These are phyloP conservation scores for Centrocercus urophasianus DNA, from an alignment of 2,113 vertebrate genomes.

Conservation along the genomic window DNA sequence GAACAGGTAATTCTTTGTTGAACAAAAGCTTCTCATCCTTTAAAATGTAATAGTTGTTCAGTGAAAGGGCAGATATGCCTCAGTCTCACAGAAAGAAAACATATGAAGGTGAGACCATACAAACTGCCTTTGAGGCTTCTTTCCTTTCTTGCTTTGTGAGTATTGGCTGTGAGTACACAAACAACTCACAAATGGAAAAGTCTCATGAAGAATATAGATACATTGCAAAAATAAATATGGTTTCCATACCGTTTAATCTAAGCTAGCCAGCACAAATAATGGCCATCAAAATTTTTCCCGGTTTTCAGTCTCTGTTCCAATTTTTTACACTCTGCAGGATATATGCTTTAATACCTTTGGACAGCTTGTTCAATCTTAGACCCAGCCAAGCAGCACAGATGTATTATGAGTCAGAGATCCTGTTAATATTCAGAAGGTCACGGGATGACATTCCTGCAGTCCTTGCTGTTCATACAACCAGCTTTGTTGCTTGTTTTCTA, in stretches of 20 bases:
- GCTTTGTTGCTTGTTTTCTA: constrained; percentile 57
- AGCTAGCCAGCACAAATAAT: background rate
- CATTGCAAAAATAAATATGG: background rate
- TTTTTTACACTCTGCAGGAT: constrained; percentile 23
- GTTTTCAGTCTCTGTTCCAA: background rate
- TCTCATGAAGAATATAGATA: background rate
- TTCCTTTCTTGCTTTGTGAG: background rate
- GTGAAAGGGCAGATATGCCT: background rate
- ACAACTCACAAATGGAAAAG: background rate
- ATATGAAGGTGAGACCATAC: background rate
- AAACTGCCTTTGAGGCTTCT: background rate
- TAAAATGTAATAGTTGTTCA: background rate
- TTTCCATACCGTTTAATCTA: background rate
- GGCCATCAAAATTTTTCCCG: background rate
- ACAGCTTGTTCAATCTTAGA: background rate
- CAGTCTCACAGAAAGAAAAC: background rate
- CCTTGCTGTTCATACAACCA: background rate
- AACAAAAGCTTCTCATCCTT: background rate
- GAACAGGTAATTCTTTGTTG: constrained; percentile 81
- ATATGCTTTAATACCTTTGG: background rate
- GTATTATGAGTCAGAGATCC: constrained; percentile 36
- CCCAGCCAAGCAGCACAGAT: background rate
- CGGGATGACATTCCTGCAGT: background rate
- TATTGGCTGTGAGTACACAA: too few species aligned
- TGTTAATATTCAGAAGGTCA: background rate